Conservation (phyloP, 1,140 invertebrate genomes). For the Diachasma alloeum region DNA sequence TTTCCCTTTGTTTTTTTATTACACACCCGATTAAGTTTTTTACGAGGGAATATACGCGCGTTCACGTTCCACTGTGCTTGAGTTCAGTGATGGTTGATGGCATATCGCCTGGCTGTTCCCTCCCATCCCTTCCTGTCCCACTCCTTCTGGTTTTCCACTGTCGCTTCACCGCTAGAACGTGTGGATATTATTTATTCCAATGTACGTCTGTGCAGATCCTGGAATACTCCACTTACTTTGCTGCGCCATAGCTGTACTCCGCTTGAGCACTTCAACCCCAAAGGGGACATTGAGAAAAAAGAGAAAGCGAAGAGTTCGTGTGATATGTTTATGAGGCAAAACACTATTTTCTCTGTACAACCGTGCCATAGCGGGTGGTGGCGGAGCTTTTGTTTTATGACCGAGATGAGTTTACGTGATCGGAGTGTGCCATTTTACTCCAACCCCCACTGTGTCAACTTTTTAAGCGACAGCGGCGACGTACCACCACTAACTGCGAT, state of each 20-base stretch:
- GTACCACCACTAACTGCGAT: neutral
- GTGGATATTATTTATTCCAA: neutral
- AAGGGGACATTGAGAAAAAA: neutral
- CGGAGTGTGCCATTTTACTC: constrained; percentile 42
- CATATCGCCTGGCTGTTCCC: neutral
- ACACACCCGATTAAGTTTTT: constrained; percentile 9
- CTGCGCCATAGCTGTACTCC: neutral
- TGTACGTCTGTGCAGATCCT: neutral
- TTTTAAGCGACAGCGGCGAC: neutral
- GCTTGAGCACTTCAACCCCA: neutral
- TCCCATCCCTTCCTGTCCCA: neutral
- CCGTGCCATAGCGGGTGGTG: neutral
- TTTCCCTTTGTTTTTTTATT: neutral
- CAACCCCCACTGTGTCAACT: constrained; percentile 25
- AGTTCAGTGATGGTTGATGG: constrained; percentile 11
- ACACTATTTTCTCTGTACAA: neutral
- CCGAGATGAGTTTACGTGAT: constrained; percentile 50
- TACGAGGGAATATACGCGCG: neutral
- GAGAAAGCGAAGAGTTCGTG: neutral
- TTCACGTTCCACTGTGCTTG: constrained; percentile 1
- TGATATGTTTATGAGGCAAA: neutral
- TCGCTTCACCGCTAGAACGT: neutral
- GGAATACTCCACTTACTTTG: neutral
- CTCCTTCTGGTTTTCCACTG: neutral
- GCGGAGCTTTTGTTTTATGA: constrained; percentile 43